Percentiles rank a stretch among this genome's conserved stretches.
phyloP scores from a whole-genome alignment of 2,113 vertebrate genomes.

The Bufo bufo region DNA sequence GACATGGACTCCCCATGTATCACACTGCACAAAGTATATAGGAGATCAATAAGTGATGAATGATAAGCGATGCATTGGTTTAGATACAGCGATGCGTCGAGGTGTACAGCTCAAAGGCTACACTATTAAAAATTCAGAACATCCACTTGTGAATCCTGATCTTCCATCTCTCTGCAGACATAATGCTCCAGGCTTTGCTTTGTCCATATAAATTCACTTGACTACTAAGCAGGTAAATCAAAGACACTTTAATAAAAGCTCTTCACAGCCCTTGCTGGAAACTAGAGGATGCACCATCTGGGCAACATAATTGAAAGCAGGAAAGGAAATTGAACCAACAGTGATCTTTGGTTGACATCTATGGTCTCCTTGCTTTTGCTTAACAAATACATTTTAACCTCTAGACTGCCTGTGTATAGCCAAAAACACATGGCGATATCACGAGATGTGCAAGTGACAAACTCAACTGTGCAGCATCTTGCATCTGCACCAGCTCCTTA shows the following conservation, averaged over 20 bases:
- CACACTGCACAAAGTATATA: not conserved
- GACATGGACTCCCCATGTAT: constrained; percentile 10
- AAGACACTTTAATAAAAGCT: constrained; percentile 50
- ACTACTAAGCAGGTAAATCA: constrained; percentile 57
- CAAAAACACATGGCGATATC: not conserved
- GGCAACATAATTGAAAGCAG: constrained; percentile 39
- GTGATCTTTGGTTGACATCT: not conserved
- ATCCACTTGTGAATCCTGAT: not conserved
- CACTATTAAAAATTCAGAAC: constrained; percentile 34
- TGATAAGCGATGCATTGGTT: constrained; percentile 27
- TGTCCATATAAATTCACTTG: constrained; percentile 44
- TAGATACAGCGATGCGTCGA: constrained; percentile 10
- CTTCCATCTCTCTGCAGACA: not conserved
- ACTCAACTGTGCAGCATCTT: not conserved
- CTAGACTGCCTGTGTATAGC: not conserved
- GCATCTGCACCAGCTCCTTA: not conserved
- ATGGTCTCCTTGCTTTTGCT: constrained; percentile 7
- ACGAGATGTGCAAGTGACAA: not conserved
- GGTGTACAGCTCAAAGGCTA: constrained; percentile 24
- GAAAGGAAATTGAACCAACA: constrained; percentile 43
- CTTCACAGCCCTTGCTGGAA: constrained; percentile 25
- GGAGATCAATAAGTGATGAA: constrained; percentile 42
- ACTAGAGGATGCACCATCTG: constrained; percentile 46
- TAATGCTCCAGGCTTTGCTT: constrained; percentile 29
- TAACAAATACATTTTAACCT: constrained; percentile 35